phyloP scores from a whole-genome alignment of 2,888 invertebrate species.

The Calephelis perditalis region DNA sequence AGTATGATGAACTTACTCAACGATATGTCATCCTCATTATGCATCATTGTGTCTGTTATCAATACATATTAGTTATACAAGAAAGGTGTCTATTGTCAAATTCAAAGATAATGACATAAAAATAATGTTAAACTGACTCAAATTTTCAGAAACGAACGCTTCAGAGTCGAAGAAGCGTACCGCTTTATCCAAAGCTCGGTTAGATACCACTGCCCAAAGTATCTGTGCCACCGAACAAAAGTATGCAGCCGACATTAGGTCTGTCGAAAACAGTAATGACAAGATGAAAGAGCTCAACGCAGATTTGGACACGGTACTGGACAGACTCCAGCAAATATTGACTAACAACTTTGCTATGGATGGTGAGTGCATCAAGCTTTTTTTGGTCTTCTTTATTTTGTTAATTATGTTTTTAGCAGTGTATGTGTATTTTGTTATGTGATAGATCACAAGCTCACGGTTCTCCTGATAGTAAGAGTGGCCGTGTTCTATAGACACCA shows the following conservation, averaged over 20 bases:
- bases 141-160: constrained; percentile 22
- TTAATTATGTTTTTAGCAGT: no score
- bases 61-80: no score
- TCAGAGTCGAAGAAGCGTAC: constrained; percentile 31
- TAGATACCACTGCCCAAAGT: constrained; percentile 33
- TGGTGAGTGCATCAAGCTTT: constrained; percentile 50
- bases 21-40: no score
- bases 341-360: constrained; percentile 83
- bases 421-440: no score
- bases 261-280: constrained; percentile 56
- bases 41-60: no score
- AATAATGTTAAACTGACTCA: neutral
- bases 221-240: constrained; percentile 51
- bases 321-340: constrained; percentile 83
- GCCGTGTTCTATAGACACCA: no score
- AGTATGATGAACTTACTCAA: no score
- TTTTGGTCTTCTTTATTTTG: no score
- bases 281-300: constrained; percentile 78
- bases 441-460: no score
- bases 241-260: constrained; percentile 57
- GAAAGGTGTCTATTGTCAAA: no score
- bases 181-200: constrained; percentile 15
- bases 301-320: constrained; percentile 83
- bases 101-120: no score
- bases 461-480: no score